These are phyloP conservation scores for Euzophera pinguis DNA, from an alignment of 2,888 invertebrate genomes.

Conservation along the genomic window DNA sequence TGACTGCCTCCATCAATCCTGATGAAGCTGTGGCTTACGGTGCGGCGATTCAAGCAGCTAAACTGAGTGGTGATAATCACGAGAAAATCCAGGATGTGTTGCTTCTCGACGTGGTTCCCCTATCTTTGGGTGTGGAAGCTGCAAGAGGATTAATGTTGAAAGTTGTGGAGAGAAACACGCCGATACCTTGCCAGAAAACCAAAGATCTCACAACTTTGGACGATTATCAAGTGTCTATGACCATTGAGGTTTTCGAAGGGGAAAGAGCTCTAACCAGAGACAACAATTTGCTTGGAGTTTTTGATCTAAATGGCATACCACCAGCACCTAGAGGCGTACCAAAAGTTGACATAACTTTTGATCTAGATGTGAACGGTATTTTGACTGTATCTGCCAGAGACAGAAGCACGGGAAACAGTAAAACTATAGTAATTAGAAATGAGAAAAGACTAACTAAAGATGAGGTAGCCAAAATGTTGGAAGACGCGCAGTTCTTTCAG, in stretches of 20 bases:
- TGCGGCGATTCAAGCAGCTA: conserved; percentile 60
- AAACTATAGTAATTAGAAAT: conserved; percentile 45
- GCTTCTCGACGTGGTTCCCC: conserved; percentile 54
- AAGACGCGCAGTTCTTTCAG: conserved; percentile 42
- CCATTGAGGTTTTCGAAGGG: conserved; percentile 62
- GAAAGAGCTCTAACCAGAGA: conserved; percentile 55
- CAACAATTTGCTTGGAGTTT: conserved; percentile 54
- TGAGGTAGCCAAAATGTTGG: conserved; percentile 50
- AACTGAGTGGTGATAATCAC: conserved; percentile 40
- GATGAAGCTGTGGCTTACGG: conserved; percentile 63
- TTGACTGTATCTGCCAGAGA: conserved; percentile 53
- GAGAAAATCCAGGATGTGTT: conserved; percentile 39
- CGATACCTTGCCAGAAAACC: conserved; percentile 50
- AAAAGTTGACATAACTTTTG: conserved; percentile 57
- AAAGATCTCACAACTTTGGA: conserved; percentile 57
- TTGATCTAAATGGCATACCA: conserved; percentile 51
- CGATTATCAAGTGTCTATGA: conserved; percentile 57
- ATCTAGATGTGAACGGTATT: conserved; percentile 50
- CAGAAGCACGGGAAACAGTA: conserved; percentile 41
- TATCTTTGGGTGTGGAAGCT: conserved; percentile 59
- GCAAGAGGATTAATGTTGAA: conserved; percentile 57
- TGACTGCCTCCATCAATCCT: conserved; percentile 49
- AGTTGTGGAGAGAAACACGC: conserved; percentile 54
- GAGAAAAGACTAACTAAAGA: conserved; percentile 42
- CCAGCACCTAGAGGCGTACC: conserved; percentile 56